Percentiles rank a stretch among this genome's conserved stretches.
Evolutionary conservation across 1,140 invertebrate species (phyloP).

Genomic region (Penaeus chinensis): DNA sequence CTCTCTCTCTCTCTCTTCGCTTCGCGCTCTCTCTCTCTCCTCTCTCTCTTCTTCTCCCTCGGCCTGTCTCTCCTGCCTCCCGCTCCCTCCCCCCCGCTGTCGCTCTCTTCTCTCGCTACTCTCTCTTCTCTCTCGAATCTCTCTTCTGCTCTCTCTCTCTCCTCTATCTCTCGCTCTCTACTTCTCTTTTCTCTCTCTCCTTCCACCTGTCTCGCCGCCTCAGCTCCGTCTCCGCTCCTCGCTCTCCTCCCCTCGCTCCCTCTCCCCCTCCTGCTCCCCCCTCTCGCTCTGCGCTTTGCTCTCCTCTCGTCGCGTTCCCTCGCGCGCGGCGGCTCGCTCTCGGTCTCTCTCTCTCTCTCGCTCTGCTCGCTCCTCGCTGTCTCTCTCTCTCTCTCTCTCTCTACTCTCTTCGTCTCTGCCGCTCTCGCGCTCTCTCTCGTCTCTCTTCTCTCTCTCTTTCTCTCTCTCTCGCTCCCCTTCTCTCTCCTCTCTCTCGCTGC

Average conservation of each 20-base stretch:
- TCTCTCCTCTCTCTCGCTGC: too few species aligned
- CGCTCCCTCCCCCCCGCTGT: neutral
- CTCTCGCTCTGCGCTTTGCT: neutral
- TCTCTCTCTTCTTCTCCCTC: conserved; percentile 9
- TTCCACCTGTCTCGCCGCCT: neutral
- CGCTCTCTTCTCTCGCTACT: too few species aligned
- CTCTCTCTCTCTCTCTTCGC: neutral
- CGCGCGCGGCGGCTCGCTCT: neutral
- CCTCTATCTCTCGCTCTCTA: neutral
- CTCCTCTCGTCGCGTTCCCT: neutral
- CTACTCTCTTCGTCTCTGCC: too few species aligned
- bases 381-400: neutral
- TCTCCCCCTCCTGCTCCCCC: neutral
- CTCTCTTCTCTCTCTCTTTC: too few species aligned
- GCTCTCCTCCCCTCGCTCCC: neutral
- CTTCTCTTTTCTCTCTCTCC: neutral
- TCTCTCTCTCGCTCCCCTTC: too few species aligned
- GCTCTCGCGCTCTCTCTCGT: too few species aligned
- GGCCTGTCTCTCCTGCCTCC: neutral
- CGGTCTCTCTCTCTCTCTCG: neutral
- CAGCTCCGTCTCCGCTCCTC: neutral
- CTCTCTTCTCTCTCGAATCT: too few species aligned
- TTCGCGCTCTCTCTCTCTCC: neutral
- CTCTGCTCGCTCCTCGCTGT: neutral
- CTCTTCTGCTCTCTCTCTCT: conserved; percentile 1